Base-by-base conservation (phyloP, 1,140 invertebrate genomes). In the Eumaeus atala region DNA sequence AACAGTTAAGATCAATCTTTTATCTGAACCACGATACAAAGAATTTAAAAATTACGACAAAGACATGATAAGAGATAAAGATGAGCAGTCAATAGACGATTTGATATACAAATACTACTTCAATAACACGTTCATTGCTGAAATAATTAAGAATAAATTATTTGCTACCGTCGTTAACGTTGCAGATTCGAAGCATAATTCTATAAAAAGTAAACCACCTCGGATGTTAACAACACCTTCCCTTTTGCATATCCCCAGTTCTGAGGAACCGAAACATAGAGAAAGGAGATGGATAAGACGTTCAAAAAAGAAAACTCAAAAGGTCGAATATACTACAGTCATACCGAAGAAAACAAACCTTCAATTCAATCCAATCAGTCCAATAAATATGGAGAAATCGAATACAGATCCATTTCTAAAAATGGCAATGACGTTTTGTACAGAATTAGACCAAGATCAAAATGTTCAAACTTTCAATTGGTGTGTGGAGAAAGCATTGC, bases 31-130 rank as follows among this genome's bases (percentile, higher is more conserved):
- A n/a, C 48, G 65, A 16, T 40, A 58, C 17, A 62, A 57, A 9
- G 62, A 59, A 40, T 51, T 80, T 17, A 18, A 67, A 61, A 72
- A 82, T 56, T 63, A 76, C 52, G 80, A 85, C 33, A 63, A 70
- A 55, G 40, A 68, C 11, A 68, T 85, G 28, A 44, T 85, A 3
- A 67, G 69, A 21, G 78, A 84, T 48, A 85, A 82, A 71, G 79
- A 85, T 40, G 62, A 77, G 6, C 66, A 81, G 18, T 50, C 70
- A 12, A 70, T 84, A 1, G 82, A 85, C 44, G 80, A 85, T 57
- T 70, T 85, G 58, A 70, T 85, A 33, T 84, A 82, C 48, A 85
- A 84, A 70, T 82, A 77, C 38, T 85, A 85, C 40, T 85, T 85
- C 28, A 85, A 85, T 28, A 85, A 85, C 37, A 85, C 82, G 1